Base-by-base conservation (phyloP, 30 jellyfish, hydroid and myxozoan species). In the Sanderia malayensis region DNA sequence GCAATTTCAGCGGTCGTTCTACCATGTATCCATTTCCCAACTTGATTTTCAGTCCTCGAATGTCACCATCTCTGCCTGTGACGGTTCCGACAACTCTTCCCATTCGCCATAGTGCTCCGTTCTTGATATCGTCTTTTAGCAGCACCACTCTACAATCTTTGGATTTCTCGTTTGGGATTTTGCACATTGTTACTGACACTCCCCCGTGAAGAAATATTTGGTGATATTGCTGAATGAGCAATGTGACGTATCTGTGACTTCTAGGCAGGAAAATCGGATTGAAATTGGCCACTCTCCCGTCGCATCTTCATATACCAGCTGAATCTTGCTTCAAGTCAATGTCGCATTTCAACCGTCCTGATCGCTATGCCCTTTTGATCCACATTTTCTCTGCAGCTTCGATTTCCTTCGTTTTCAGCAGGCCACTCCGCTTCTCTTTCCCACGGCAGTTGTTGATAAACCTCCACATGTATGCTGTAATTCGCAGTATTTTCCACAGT, bases 41-140 rank as follows among this genome's bases (percentile, higher is more conserved):
- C 31, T 55, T 46, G 18, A 78, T 62, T 61, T 76, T 78, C 32
- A 64, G 49, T 67, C 90, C 82, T 11, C 90, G 74, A 13, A 53
- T 58, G 37, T 46, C 73, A n/a, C 75, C 82, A 66, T 78, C 90
- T 45, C 62, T 46, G 33, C 82, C 90, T 7, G 33, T 30, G 30
- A 78, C 33, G 17, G 21, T 55, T 26, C 64, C 82, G 29, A 66
- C 34, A 25, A 76, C 67, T 76, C 81, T 76, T 46, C 88, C 88
- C 11, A 76, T 21, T 45, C 80, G 63, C 80, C 71, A 76, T 22
- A 25, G 80, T 6, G 81, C 75, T 41, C 61, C 23, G 75, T 57
- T 29, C 59, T 76, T 76, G 49, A 46, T 63, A 37, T 62, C 81
- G 10, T 76, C 71, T 44, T 76, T 76, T 34, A 76, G 34, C 82